Conservation (phyloP, 1,140 invertebrate genomes). For the Drosophila ercepeae region DNA sequence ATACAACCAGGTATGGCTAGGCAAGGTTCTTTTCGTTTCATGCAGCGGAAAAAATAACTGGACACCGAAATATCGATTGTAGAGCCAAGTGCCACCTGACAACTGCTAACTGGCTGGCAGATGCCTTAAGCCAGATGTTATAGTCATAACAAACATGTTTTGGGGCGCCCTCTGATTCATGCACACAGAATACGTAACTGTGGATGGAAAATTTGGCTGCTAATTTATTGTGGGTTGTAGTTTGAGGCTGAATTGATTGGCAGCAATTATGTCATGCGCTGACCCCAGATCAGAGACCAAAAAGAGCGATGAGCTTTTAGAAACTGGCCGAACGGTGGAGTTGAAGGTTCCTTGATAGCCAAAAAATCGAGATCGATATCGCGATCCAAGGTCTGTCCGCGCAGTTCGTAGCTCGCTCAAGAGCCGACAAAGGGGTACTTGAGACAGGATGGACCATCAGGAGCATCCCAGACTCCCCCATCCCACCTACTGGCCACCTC, state of each 20-base stretch:
- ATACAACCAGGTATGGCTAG: neutral
- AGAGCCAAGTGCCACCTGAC: neutral
- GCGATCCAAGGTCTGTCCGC: neutral
- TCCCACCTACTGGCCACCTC: neutral
- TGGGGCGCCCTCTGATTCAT: slow-evolving; percentile 3
- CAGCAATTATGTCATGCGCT: slow-evolving; percentile 51
- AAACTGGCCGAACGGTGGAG: slow-evolving; percentile 5
- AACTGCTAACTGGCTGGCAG: neutral
- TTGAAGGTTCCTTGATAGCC: slow-evolving; percentile 53
- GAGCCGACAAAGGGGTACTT: slow-evolving; percentile 67
- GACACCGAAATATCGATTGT: neutral
- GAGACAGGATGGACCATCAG: slow-evolving; percentile 51
- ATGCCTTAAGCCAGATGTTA: neutral
- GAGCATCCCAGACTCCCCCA: slow-evolving; percentile 12
- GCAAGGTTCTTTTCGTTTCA: neutral
- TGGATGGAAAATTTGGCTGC: slow-evolving; percentile 28
- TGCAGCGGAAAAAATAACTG: neutral
- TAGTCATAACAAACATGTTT: slow-evolving; percentile 1
- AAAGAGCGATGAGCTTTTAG: slow-evolving; percentile 1
- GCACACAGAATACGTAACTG: slow-evolving; percentile 1
- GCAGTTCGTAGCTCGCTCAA: slow-evolving; percentile 25
- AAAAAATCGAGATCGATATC: slow-evolving; percentile 1
- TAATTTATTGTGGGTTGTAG: slow-evolving; percentile 36
- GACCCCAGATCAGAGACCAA: slow-evolving; percentile 29
- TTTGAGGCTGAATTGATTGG: slow-evolving; percentile 48